Evolutionary conservation across 2,888 invertebrate genomes (phyloP).

Genomic region (Erannis defoliaria): DNA sequence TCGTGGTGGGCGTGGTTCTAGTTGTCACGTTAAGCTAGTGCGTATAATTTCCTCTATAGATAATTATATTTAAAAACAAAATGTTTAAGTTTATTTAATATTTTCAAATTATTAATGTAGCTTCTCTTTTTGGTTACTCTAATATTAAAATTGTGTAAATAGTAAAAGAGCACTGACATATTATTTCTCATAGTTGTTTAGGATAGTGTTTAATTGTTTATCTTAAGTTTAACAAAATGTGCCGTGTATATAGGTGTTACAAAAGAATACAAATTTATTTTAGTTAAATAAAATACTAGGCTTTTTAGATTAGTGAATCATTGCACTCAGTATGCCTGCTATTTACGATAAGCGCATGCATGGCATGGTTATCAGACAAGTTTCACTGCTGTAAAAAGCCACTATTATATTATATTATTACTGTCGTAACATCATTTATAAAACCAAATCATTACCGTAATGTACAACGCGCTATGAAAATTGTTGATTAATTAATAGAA

Average conservation of each 20-base stretch:
- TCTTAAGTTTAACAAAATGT: constrained; percentile 75
- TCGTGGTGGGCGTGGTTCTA: background rate
- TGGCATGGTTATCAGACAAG: background rate
- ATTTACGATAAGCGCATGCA: background rate
- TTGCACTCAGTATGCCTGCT: background rate
- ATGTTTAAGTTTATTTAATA: constrained; percentile 41
- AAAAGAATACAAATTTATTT: constrained; percentile 71
- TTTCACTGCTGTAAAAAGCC: constrained; percentile 23
- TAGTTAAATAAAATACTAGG: constrained; percentile 36
- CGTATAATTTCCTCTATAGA: constrained; percentile 12
- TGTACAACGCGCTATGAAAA: constrained; percentile 72
- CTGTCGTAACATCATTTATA: constrained; percentile 47
- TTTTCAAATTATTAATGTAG: constrained; percentile 64
- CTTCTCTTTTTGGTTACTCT: constrained; percentile 72
- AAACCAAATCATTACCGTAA: constrained; percentile 82
- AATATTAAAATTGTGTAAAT: constrained; percentile 72
- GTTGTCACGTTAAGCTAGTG: constrained; percentile 1
- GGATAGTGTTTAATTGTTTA: constrained; percentile 64
- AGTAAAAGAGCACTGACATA: constrained; percentile 71
- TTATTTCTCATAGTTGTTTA: constrained; percentile 58
- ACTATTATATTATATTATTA: too few species aligned
- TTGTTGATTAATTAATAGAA: constrained; percentile 56
- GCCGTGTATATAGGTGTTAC: constrained; percentile 78
- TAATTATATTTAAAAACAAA: background rate
- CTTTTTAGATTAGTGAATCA: constrained; percentile 26